A percentile compares a stretch with the other conserved stretches of the same genome.
Conservation (phyloP, 2,113 vertebrate genomes). For the Gymnocephalus cernua region DNA sequence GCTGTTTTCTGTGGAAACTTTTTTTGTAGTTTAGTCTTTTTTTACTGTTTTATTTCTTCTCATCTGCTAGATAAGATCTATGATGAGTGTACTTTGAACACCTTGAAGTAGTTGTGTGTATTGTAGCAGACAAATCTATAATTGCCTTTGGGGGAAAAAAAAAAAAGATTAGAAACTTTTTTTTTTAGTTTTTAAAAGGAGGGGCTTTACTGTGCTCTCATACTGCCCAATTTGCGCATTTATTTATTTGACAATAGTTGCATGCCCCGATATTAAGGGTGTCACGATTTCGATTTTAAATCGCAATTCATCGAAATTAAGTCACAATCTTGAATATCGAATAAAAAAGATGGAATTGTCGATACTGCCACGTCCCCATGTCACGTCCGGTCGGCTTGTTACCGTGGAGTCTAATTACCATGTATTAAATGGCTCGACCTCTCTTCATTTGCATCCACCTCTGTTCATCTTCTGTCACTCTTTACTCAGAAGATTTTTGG, state of each 20-base stretch:
- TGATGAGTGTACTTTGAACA: neutral
- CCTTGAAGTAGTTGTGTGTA: conserved; percentile 10
- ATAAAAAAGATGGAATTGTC: no score
- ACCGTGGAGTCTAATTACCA: conserved; percentile 65
- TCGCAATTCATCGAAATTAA: no score
- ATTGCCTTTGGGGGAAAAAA: neutral
- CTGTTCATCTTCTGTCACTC: conserved; percentile 41
- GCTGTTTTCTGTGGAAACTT: neutral
- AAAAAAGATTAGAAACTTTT: neutral
- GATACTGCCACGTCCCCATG: no score
- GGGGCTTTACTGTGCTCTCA: neutral
- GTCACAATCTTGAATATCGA: no score
- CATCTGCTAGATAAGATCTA: neutral
- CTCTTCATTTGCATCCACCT: conserved; percentile 72
- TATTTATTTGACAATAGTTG: conserved; percentile 16
- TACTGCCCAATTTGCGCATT: neutral
- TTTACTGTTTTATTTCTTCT: conserved; percentile 6
- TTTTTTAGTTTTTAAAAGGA: neutral
- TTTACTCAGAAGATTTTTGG: conserved; percentile 40
- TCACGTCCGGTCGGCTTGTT: no score
- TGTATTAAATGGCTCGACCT: conserved; percentile 61
- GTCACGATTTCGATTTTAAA: no score
- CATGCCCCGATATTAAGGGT: no score
- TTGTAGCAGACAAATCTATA: conserved; percentile 23
- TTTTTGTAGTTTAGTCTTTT: neutral